phyloP scores from a whole-genome alignment of 2,113 vertebrate genomes.

The Peucedramus taeniatus region DNA sequence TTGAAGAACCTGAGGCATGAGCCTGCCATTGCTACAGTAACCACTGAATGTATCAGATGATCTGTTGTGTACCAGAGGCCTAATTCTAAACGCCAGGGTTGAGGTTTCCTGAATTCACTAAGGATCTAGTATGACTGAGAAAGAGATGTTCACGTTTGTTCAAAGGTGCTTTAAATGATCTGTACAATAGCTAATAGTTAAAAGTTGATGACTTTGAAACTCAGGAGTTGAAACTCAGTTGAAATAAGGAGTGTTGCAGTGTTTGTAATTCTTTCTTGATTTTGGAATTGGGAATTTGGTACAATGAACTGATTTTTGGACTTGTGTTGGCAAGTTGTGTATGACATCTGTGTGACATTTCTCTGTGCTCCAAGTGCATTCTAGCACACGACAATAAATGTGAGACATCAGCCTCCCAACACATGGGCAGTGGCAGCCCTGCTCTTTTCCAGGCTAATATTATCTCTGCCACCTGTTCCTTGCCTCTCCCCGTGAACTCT shows the following conservation, averaged over 20 bases:
- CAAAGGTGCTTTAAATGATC: not conserved
- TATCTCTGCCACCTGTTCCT: slow-evolving; percentile 84
- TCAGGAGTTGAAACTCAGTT: no score
- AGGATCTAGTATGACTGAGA: not conserved
- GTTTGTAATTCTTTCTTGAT: not conserved
- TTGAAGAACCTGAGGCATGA: not conserved
- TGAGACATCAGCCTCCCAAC: slow-evolving; percentile 5
- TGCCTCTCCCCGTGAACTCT: slow-evolving; percentile 69
- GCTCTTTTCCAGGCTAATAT: slow-evolving; percentile 83
- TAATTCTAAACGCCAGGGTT: not conserved
- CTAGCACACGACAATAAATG: slow-evolving; percentile 64
- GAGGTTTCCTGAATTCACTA: not conserved
- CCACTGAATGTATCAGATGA: not conserved
- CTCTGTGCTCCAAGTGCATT: slow-evolving; percentile 42
- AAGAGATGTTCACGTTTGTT: not conserved
- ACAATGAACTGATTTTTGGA: not conserved
- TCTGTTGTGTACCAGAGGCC: not conserved
- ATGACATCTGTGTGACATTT: slow-evolving; percentile 53
- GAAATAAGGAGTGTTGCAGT: not conserved
- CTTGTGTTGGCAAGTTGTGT: not conserved
- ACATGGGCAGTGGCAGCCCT: slow-evolving; percentile 41
- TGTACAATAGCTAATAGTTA: not conserved
- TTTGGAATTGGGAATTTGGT: not conserved
- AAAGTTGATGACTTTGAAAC: not conserved
- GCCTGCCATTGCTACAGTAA: not conserved